A percentile compares a stretch with the other conserved stretches of the same genome.
Conservation (phyloP, 92 coral and sea anemone genomes). For the Porites divaricata region DNA sequence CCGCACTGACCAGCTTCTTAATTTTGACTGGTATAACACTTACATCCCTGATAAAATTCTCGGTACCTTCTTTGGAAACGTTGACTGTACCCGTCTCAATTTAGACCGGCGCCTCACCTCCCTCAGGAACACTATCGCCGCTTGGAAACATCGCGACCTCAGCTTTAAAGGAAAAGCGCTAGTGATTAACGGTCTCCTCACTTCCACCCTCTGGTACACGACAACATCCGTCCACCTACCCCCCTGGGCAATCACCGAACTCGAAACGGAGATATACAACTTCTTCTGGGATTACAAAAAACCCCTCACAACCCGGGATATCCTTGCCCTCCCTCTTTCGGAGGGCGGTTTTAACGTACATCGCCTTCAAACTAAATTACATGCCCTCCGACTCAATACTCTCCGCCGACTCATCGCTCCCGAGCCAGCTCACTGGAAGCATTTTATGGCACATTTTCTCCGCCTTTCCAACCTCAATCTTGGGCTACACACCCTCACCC, state of each 20-base stretch:
- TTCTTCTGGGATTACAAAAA: slow-evolving; percentile 4
- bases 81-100: background rate
- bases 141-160: no score
- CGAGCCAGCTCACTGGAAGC: background rate
- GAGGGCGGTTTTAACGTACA: slow-evolving; percentile 22
- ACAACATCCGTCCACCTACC: no score
- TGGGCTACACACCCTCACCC: background rate
- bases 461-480: background rate
- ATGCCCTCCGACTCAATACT: no score
- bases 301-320: background rate
- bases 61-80: background rate
- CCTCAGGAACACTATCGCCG: no score
- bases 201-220: no score
- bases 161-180: no score
- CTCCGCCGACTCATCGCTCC: background rate
- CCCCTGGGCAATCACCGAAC: no score
- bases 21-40: background rate
- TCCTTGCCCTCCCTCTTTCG: background rate
- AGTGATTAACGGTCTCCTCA: no score
- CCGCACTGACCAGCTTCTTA: background rate
- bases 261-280: background rate
- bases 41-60: background rate
- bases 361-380: background rate
- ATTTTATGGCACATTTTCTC: no score
- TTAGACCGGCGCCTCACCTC: background rate